Evolutionary conservation across 2,113 vertebrate genomes (phyloP).

Genomic region (Siniperca chuatsi): DNA sequence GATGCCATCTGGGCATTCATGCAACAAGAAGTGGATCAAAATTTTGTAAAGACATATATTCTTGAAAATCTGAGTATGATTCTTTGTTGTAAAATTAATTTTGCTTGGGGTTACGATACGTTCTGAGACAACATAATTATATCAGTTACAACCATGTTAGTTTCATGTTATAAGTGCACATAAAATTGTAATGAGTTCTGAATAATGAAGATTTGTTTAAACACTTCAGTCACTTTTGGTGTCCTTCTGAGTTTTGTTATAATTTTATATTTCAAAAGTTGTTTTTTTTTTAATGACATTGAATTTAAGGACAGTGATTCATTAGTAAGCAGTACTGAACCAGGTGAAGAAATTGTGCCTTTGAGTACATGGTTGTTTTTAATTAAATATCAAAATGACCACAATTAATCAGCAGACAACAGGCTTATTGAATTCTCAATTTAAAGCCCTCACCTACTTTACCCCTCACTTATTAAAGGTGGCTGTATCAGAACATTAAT

Average conservation of each 20-base stretch:
- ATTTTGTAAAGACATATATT: neutral
- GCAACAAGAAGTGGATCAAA: constrained; percentile 7
- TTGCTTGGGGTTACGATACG: accelerated
- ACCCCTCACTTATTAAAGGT: constrained; percentile 26
- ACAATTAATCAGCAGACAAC: constrained; percentile 48
- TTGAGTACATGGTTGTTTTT: constrained; percentile 43
- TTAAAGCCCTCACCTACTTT: constrained; percentile 14
- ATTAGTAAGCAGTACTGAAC: constrained; percentile 21
- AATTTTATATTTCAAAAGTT: neutral
- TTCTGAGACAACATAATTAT: neutral
- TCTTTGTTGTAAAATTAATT: neutral
- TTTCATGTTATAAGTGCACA: neutral
- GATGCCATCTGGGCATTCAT: constrained; percentile 25
- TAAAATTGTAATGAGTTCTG: neutral
- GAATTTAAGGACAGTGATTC: constrained; percentile 23
- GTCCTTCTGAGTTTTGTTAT: neutral
- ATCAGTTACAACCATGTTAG: neutral
- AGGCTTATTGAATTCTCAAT: constrained; percentile 23
- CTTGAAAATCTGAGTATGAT: neutral
- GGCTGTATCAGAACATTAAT: constrained; percentile 17
- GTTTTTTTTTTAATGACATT: constrained; percentile 9
- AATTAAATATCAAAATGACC: constrained; percentile 58
- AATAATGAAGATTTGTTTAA: too few species aligned
- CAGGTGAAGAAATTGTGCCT: neutral
- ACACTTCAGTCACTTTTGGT: neutral